Evolutionary conservation across 2,888 invertebrate species (phyloP).

Genomic region (Pyralis farinalis): DNA sequence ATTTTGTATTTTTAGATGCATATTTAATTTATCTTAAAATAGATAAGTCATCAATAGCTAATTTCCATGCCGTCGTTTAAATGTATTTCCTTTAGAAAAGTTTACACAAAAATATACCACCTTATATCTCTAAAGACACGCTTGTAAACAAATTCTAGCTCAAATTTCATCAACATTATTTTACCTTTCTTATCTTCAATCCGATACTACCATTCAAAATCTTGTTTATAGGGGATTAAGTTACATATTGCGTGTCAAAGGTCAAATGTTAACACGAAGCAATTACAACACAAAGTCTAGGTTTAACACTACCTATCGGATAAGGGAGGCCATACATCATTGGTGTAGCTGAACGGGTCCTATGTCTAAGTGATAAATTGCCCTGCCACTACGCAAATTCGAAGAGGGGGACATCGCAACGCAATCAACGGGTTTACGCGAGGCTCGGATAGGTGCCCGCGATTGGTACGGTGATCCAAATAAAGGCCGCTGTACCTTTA

Average conservation of each 20-base stretch:
- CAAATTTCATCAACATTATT: no score
- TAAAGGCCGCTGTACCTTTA: conserved; percentile 7
- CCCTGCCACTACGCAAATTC: conserved; percentile 68
- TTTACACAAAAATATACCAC: no score
- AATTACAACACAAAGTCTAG: conserved; percentile 34
- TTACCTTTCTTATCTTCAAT: no score
- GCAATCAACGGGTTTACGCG: conserved; percentile 67
- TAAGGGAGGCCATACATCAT: conserved; percentile 54
- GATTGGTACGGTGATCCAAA: conserved; percentile 45
- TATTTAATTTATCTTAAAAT: no score
- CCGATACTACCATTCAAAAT: no score
- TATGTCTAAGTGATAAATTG: conserved; percentile 79
- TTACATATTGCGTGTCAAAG: conserved; percentile 8
- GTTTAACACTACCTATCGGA: conserved; percentile 35
- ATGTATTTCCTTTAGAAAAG: no score
- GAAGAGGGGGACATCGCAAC: conserved; percentile 70
- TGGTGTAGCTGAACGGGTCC: conserved; percentile 39
- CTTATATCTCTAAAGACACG: not conserved
- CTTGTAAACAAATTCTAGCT: not conserved
- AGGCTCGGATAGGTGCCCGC: conserved; percentile 63
- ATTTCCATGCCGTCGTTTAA: no score
- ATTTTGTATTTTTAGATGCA: no score
- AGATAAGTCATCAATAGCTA: no score
- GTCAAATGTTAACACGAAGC: conserved; percentile 21
- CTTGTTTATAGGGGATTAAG: no score